Evolutionary conservation across 2,888 invertebrate genomes (phyloP).

Genomic region (Epinotia brunnichana): DNA sequence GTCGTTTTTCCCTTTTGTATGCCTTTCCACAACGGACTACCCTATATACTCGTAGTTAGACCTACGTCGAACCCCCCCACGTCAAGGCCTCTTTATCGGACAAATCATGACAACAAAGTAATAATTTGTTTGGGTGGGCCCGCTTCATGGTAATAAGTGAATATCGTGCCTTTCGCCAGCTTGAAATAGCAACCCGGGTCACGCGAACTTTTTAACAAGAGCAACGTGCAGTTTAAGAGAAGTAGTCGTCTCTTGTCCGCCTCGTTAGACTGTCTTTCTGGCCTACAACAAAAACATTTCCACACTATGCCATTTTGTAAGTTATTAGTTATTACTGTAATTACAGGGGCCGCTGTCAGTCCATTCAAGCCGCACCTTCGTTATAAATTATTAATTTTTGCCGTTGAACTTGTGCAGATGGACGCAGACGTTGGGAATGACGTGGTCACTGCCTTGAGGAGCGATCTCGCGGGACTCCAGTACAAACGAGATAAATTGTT

Average conservation of each 20-base stretch:
- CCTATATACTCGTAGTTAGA: constrained; percentile 42
- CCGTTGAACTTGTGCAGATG: constrained; percentile 71
- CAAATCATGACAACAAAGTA: constrained; percentile 46
- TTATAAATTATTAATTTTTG: constrained; percentile 35
- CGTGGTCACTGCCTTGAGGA: constrained; percentile 89
- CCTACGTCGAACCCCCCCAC: constrained; percentile 34
- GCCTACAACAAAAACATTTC: constrained; percentile 43
- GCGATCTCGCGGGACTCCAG: constrained; percentile 92
- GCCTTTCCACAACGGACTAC: constrained; percentile 38
- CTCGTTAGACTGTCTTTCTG: constrained; percentile 63
- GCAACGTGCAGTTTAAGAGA: constrained; percentile 52
- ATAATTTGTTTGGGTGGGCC: constrained; percentile 46
- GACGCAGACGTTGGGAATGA: constrained; percentile 85
- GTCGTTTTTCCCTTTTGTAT: constrained; percentile 32
- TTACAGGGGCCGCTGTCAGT: constrained; percentile 24
- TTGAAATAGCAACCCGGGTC: constrained; percentile 72
- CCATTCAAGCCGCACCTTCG: constrained; percentile 32
- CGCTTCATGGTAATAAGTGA: constrained; percentile 61
- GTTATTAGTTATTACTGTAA: constrained; percentile 53
- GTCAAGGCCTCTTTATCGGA: constrained; percentile 49
- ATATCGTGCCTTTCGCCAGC: constrained; percentile 75
- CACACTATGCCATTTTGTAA: constrained; percentile 63
- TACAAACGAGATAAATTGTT: constrained; percentile 92
- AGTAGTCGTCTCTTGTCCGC: constrained; percentile 71
- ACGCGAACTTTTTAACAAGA: constrained; percentile 71